phyloP scores from a whole-genome alignment of 2,888 invertebrate species.

The Pollenia labialis region DNA sequence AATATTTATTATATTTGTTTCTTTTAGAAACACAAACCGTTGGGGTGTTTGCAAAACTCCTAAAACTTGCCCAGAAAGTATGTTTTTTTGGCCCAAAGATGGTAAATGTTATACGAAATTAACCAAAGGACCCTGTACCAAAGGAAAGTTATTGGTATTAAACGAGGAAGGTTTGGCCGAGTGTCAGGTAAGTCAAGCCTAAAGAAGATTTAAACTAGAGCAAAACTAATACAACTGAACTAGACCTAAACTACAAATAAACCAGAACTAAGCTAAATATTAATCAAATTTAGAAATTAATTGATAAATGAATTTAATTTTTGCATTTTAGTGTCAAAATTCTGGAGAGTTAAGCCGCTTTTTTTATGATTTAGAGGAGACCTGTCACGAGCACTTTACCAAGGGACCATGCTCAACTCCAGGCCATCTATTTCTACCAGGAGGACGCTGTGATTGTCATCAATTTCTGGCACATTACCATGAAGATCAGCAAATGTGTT shows the following conservation, averaged over 20 bases:
- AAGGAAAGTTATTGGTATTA: constrained; percentile 88
- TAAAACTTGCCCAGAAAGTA: constrained; percentile 87
- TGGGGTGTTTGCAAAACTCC: constrained; percentile 90
- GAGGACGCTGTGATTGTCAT: constrained; percentile 90
- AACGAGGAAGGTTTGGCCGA: constrained; percentile 87
- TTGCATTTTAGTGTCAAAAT: constrained; percentile 84
- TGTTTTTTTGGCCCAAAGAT: constrained; percentile 91
- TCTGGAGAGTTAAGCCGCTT: constrained; percentile 85
- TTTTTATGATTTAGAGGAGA: constrained; percentile 87
- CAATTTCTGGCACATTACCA: constrained; percentile 90
- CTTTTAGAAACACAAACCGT: constrained; percentile 82
- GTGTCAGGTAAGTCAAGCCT: constrained; percentile 86
- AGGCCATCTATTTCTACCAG: constrained; percentile 91
- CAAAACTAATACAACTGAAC: too few species aligned
- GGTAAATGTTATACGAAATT: constrained; percentile 89
- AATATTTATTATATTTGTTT: not conserved
- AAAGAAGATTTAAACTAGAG: not conserved
- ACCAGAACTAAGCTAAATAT: not conserved
- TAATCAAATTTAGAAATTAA: constrained; percentile 53
- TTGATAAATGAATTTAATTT: not conserved
- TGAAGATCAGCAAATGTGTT: constrained; percentile 88
- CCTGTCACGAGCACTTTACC: constrained; percentile 92
- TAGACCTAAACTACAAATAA: too few species aligned
- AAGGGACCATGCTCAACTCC: constrained; percentile 91
- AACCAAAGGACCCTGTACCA: constrained; percentile 90